These are phyloP conservation scores for Lagodon rhomboides DNA, from an alignment of 2,797 vertebrate species.

Conservation along the genomic window DNA sequence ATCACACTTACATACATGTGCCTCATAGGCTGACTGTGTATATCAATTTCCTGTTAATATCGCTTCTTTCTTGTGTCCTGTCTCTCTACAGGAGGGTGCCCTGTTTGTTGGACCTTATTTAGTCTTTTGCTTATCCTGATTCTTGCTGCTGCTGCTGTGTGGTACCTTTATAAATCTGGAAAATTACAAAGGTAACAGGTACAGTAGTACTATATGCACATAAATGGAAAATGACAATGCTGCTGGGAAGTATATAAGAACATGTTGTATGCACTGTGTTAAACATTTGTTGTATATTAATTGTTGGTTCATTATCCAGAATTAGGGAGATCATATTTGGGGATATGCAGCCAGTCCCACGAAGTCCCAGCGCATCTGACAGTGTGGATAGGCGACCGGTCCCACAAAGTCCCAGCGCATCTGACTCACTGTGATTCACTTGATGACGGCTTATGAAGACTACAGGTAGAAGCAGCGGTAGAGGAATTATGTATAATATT, in stretches of 20 bases:
- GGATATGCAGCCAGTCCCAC: no score
- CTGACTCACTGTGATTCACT: no score
- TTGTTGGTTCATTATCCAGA: neutral
- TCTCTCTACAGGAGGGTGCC: neutral
- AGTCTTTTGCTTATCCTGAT: neutral
- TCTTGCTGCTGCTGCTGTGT: neutral
- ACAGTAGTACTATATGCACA: neutral
- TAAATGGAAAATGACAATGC: neutral
- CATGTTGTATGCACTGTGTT: neutral
- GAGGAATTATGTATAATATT: neutral
- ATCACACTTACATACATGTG: no score
- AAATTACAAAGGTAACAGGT: neutral
- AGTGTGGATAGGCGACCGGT: no score
- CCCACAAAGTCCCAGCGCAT: no score
- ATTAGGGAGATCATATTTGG: no score
- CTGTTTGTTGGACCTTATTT: neutral
- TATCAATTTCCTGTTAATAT: neutral
- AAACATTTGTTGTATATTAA: neutral
- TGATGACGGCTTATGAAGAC: no score
- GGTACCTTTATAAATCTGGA: neutral
- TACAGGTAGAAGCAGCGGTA: fast-evolving
- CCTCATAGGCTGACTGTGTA: neutral
- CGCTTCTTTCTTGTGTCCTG: neutral
- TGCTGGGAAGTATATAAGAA: neutral
- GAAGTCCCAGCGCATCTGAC: no score